phyloP scores from a whole-genome alignment of 2,113 vertebrate species.

The Pteropus alecto region DNA sequence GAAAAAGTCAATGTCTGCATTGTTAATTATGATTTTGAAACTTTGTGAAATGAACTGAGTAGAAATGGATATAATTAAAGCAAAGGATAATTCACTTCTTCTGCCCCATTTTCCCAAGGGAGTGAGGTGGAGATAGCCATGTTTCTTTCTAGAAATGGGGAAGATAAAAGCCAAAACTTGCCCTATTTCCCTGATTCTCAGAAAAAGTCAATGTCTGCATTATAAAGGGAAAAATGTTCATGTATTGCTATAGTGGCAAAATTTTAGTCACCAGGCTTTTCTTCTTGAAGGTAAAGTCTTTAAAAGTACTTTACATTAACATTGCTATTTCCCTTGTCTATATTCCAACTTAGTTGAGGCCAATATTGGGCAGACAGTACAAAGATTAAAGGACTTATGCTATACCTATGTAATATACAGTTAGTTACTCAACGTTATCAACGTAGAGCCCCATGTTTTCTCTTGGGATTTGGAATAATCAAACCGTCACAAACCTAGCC shows the following conservation, averaged over 20 bases:
- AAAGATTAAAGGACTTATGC: background rate
- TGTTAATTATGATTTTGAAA: background rate
- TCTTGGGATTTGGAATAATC: background rate
- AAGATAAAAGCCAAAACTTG: background rate
- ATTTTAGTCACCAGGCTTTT: background rate
- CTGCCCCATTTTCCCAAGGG: background rate
- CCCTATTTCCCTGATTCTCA: background rate
- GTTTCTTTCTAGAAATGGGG: background rate
- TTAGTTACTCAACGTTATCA: background rate
- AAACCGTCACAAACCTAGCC: background rate
- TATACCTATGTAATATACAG: background rate
- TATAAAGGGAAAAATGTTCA: background rate
- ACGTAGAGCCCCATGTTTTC: background rate
- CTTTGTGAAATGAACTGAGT: background rate
- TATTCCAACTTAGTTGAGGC: background rate
- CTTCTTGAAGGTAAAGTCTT: background rate
- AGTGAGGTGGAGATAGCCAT: accelerated
- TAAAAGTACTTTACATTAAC: background rate
- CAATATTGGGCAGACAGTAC: accelerated
- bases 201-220: background rate
- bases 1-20: background rate
- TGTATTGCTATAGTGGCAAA: background rate
- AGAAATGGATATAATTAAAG: background rate
- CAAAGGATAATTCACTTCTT: background rate
- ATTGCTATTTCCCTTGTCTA: background rate